phyloP scores from a whole-genome alignment of 2,888 invertebrate species.

The Nycteola revayana region DNA sequence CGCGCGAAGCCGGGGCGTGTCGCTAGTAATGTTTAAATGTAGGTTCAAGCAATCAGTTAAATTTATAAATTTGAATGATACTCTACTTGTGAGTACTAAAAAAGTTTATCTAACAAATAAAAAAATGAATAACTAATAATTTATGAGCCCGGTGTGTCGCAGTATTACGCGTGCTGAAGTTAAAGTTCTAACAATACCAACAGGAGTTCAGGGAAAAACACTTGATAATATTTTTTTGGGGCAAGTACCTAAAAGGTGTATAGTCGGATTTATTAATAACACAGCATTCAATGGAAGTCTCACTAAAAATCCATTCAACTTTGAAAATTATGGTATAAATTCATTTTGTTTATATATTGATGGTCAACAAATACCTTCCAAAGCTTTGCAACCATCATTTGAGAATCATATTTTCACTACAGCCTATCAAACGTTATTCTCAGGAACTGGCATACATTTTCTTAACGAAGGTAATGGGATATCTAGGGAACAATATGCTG shows the following conservation, averaged over 20 bases:
- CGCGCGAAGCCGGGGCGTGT: too few species aligned
- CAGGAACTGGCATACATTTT: conserved; percentile 17
- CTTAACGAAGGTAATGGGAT: conserved; percentile 21
- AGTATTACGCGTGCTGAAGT: conserved; percentile 19
- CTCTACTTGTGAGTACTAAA: too few species aligned
- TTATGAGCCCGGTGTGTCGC: too few species aligned
- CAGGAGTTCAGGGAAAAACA: conserved; percentile 19
- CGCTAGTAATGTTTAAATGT: too few species aligned
- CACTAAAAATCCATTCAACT: conserved; percentile 27
- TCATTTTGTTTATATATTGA: conserved; percentile 10
- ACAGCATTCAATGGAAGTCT: conserved; percentile 14
- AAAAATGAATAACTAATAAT: too few species aligned
- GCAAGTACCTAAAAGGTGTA: conserved; percentile 25
- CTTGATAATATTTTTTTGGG: conserved; percentile 29
- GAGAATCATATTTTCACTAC: conserved; percentile 8
- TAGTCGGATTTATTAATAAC: conserved; percentile 20
- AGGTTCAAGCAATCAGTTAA: too few species aligned
- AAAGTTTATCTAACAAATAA: too few species aligned
- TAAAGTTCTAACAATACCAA: conserved; percentile 18
- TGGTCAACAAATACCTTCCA: conserved; percentile 22
- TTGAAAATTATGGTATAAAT: conserved; percentile 24
- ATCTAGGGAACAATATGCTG: conserved; percentile 15
- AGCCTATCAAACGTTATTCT: conserved; percentile 15
- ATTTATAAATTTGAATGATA: too few species aligned
- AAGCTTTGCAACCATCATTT: conserved; percentile 18